These are phyloP conservation scores for Rhagologus leucostigma DNA, from an alignment of 2,113 vertebrate species.

Conservation along the genomic window DNA sequence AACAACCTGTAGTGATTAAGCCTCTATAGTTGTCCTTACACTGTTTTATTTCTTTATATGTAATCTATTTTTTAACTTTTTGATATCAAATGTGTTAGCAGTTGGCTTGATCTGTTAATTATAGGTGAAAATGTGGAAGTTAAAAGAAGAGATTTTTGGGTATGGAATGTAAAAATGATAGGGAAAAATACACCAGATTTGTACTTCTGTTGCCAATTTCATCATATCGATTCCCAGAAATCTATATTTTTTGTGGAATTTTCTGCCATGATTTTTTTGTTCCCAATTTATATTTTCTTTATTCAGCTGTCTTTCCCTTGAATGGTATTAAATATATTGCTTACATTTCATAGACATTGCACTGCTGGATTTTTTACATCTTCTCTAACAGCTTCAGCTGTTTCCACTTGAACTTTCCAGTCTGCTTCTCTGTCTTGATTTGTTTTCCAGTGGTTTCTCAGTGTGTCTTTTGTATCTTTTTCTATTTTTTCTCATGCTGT, in stretches of 20 bases:
- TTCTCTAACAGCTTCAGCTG: not conserved
- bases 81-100: not conserved
- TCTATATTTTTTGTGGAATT: not conserved
- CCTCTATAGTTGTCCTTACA: not conserved
- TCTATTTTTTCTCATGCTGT: not conserved
- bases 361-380: not conserved
- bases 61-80: not conserved
- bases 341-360: not conserved
- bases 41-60: not conserved
- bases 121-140: not conserved
- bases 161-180: not conserved
- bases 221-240: not conserved
- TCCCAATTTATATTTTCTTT: not conserved
- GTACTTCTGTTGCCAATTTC: not conserved
- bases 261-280: not conserved
- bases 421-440: not conserved
- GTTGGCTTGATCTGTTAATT: not conserved
- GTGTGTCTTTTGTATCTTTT: not conserved
- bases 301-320: not conserved
- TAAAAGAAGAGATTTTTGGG: not conserved
- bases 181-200: not conserved
- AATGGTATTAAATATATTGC: not conserved
- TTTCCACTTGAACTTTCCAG: not conserved
- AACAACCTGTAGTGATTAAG: not conserved
- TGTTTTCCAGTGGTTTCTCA: not conserved